Base-by-base conservation (phyloP, 2,888 invertebrate genomes). In the Matsumyia berberina region DNA sequence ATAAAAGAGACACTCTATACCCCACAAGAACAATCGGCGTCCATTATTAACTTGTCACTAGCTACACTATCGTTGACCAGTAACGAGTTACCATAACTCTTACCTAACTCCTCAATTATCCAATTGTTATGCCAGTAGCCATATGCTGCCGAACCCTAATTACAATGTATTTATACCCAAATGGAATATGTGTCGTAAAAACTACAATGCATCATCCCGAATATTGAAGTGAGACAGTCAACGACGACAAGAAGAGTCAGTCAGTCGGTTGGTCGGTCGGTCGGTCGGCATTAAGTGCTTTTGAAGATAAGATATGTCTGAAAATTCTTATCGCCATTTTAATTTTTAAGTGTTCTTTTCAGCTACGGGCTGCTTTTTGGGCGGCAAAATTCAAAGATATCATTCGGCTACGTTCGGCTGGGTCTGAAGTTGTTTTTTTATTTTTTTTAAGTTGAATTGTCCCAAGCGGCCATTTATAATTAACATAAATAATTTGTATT, bases 281-380 rank as follows among this genome's bases (percentile, higher is more conserved):
- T 37, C 31, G 17, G 46, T 39, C 55, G 57, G 57, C 72, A 58
- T 58, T 53, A 58, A 72, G 49, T 72, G 57, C 49, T 15, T 58
- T 31, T 60, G 19, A 15, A 55, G 70, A 72, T 72, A 72, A 66
- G 64, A 72, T 64, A 12, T 33, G 70, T 49, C 78, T 62, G 64
- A 49, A 24, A 70, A 57, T 57, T 62, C 69, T 62, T 70, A 78
- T 78, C 78, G 57, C 57, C 46, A 67, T 66, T 67, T 76, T 76
- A 76, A 76, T 49, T 76, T 67, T 76, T 76, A 76, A 76, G 58
- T 76, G 66, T 66, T 55, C 49, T 49, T 37, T 66, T 37, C 33
- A 35, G 55, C 19, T 55, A 35, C 64, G 51, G 44, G 53, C 29
- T 74, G n/a, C 44, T 64, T 35, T 49, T 44, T 17, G 17, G 39